Evolutionary conservation across 30 jellyfish, hydroid and myxozoan genomes (phyloP).

Genomic region (Hydra vulgaris): DNA sequence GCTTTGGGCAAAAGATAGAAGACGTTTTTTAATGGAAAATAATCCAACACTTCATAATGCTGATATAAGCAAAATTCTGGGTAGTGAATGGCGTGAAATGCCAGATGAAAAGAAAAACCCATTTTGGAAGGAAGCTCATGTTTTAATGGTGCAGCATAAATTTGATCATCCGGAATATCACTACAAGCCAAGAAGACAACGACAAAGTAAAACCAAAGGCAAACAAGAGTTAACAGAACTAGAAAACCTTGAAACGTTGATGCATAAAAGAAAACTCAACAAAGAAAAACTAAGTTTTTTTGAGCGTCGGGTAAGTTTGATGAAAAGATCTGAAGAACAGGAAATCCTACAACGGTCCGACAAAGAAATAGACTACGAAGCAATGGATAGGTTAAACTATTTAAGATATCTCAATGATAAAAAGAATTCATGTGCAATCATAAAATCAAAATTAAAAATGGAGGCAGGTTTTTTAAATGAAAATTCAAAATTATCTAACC

Average conservation of each 20-base stretch:
- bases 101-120: neutral
- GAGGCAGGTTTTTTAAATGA: neutral
- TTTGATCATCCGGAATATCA: neutral
- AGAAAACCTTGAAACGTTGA: neutral
- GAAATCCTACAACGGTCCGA: too few relatives aligned
- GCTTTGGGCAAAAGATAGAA: neutral
- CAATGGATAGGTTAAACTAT: neutral
- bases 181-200: neutral
- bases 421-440: neutral
- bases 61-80: neutral
- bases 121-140: neutral
- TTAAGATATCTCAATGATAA: neutral
- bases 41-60: neutral
- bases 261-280: neutral
- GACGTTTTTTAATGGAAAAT: neutral
- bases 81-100: neutral
- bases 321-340: neutral
- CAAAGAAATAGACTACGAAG: neutral
- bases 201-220: too few relatives aligned
- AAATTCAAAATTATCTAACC: neutral
- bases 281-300: too few relatives aligned
- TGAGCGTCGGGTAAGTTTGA: neutral
- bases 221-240: neutral
- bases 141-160: neutral
- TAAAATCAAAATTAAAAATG: too few relatives aligned